Percentiles rank a stretch among this genome's conserved stretches.
phyloP scores from a whole-genome alignment of 2,888 invertebrate genomes.

The Callyntrura sp. region DNA sequence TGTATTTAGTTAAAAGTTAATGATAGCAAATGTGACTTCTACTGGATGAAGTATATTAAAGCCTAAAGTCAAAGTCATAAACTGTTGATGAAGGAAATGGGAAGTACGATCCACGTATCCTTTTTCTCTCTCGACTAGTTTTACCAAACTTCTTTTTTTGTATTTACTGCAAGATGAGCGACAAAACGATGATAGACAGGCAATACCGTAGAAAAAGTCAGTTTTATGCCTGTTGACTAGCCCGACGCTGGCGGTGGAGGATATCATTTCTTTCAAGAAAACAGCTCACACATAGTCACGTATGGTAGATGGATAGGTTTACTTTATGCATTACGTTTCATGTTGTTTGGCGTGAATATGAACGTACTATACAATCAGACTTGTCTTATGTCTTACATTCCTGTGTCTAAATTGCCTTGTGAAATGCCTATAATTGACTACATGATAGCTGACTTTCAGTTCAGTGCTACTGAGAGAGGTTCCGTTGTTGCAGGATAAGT shows the following conservation, averaged over 20 bases:
- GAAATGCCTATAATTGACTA: too few species aligned
- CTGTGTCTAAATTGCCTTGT: too few species aligned
- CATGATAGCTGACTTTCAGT: too few species aligned
- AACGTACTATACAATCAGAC: not conserved
- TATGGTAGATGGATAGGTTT: not conserved
- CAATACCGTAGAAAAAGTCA: not conserved
- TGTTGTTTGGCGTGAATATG: not conserved
- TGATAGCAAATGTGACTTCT: not conserved
- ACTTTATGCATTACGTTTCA: too few species aligned
- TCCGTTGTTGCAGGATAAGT: too few species aligned
- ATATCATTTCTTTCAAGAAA: conserved; percentile 13
- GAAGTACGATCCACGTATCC: conserved; percentile 54
- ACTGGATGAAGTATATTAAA: conserved; percentile 34
- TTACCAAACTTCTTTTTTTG: conserved; percentile 17
- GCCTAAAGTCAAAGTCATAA: conserved; percentile 1
- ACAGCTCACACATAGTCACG: not conserved
- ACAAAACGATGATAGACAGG: conserved; percentile 23
- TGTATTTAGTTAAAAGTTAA: conserved; percentile 1
- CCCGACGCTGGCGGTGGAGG: not conserved
- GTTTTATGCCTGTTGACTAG: conserved; percentile 22
- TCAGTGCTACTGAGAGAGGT: too few species aligned
- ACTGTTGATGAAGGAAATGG: conserved; percentile 43
- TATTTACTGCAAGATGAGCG: not conserved
- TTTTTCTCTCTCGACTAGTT: conserved; percentile 8
- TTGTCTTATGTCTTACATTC: not conserved